phyloP scores from a whole-genome alignment of 2,888 invertebrate species.

The Thelaira solivaga region DNA sequence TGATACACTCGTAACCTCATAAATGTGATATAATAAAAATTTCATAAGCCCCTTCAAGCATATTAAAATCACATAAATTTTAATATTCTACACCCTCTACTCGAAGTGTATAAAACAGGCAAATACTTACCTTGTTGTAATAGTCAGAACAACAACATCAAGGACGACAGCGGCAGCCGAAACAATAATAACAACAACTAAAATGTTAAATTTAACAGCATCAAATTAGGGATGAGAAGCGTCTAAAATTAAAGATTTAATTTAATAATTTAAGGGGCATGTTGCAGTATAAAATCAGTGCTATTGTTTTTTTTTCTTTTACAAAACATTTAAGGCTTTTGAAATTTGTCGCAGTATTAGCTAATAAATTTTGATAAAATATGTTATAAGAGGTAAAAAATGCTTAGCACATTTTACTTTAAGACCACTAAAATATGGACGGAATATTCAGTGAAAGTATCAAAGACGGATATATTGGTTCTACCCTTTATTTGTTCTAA shows the following conservation, averaged over 20 bases:
- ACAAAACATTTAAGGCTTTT: background rate
- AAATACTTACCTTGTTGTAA: background rate
- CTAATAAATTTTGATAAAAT: too few relatives aligned
- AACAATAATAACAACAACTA: background rate
- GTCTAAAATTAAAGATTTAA: constrained; percentile 46
- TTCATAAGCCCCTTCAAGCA: constrained; percentile 61
- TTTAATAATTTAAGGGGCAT: constrained; percentile 51
- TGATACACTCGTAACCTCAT: constrained; percentile 59
- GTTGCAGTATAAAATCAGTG: constrained; percentile 45
- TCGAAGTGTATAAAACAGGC: background rate
- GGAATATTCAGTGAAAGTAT: too few relatives aligned
- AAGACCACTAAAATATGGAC: too few relatives aligned
- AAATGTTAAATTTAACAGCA: background rate
- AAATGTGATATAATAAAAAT: constrained; percentile 61
- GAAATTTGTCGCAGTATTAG: too few relatives aligned
- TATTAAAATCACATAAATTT: constrained; percentile 62
- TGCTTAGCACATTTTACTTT: too few relatives aligned
- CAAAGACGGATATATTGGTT: too few relatives aligned
- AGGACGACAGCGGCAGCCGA: background rate
- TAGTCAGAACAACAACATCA: background rate
- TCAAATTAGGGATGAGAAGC: background rate
- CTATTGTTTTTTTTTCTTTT: background rate
- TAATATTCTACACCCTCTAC: constrained; percentile 41
- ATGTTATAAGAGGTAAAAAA: too few relatives aligned
- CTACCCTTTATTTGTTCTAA: too few relatives aligned